A percentile compares a stretch with the other conserved stretches of the same genome.
Evolutionary conservation across 2,797 vertebrate species (phyloP).

Genomic region (Alca torda): DNA sequence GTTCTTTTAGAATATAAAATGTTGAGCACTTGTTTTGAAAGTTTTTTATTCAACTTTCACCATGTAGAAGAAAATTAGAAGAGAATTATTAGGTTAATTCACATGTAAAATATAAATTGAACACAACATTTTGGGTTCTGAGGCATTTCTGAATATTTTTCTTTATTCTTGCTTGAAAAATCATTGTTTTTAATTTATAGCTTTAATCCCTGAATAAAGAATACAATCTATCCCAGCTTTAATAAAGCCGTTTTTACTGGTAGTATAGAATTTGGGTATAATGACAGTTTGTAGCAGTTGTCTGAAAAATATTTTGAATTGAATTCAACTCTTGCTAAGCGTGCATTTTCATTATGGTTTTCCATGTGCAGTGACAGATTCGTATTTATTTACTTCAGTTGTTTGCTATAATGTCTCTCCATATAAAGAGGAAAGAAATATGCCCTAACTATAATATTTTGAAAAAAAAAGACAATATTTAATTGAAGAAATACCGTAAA

Average conservation of each 20-base stretch:
- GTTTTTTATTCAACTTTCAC: not conserved
- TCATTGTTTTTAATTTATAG: not conserved
- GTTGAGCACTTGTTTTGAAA: not conserved
- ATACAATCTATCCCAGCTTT: not conserved
- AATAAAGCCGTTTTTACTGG: not conserved
- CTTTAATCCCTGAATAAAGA: not conserved
- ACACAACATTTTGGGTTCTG: not conserved
- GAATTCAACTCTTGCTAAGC: not conserved
- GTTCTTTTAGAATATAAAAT: not conserved
- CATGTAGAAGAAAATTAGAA: not conserved
- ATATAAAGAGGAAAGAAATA: not conserved
- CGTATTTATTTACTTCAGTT: not conserved
- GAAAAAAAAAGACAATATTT: not conserved
- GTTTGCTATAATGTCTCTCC: not conserved
- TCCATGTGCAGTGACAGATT: not conserved
- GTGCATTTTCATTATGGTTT: not conserved
- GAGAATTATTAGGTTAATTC: not conserved
- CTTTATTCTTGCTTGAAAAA: not conserved
- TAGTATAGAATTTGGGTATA: not conserved
- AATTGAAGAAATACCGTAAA: not conserved
- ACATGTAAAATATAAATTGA: not conserved
- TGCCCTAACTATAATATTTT: not conserved
- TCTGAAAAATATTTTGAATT: not conserved
- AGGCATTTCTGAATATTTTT: not conserved
- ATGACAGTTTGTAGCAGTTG: not conserved